These are phyloP conservation scores for Ictidomys tridecemlineatus DNA, from an alignment of 2,113 vertebrate genomes.

Conservation along the genomic window DNA sequence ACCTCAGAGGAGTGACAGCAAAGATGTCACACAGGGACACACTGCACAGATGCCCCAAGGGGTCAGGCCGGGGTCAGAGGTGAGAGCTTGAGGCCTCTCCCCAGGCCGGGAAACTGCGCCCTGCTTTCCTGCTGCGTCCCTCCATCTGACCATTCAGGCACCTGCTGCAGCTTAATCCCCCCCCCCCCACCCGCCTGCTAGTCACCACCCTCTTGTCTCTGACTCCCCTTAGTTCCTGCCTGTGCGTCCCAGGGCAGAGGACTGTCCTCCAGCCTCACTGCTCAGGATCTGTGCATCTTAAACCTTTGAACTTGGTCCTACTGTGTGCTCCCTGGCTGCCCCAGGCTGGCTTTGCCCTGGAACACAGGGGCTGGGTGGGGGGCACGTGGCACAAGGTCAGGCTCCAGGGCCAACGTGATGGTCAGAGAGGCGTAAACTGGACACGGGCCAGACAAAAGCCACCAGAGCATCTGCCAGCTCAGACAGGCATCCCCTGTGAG, in stretches of 20 bases:
- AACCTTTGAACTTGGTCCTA: no score
- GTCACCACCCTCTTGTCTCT: neutral
- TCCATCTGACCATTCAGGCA: neutral
- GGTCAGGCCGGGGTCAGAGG: neutral
- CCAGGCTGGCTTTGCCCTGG: neutral
- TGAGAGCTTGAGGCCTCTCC: neutral
- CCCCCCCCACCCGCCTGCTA: no score
- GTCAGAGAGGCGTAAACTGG: neutral
- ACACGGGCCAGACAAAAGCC: neutral
- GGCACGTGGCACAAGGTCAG: neutral
- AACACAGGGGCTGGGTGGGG: neutral
- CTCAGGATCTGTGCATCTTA: neutral
- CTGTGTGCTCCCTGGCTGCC: neutral
- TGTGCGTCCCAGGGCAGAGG: rapidly evolving
- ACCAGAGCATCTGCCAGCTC: neutral
- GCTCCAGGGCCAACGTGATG: neutral
- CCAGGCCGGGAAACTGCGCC: neutral
- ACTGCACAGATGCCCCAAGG: neutral
- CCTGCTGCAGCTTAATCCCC: neutral
- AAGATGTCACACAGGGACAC: no score
- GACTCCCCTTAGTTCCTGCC: neutral
- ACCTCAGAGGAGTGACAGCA: rapidly evolving
- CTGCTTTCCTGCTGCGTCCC: neutral
- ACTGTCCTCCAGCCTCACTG: neutral
- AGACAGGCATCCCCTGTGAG: neutral